Evolutionary conservation across 2,888 invertebrate genomes (phyloP).

Genomic region (Eubasilissa splendida): DNA sequence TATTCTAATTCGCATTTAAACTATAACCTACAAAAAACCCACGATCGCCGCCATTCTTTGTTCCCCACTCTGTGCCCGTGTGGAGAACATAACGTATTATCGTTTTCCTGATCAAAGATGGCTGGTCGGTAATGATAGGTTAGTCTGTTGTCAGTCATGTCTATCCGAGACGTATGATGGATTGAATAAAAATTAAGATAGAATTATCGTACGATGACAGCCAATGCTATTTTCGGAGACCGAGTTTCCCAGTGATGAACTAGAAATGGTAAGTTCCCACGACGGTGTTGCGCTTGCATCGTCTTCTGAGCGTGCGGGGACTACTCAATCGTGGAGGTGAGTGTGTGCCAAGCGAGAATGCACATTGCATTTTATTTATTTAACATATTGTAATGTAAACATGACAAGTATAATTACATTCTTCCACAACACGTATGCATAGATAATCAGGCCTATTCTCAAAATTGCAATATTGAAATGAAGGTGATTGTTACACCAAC

Average conservation of each 20-base stretch:
- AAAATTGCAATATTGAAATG: no score
- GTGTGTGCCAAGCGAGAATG: no score
- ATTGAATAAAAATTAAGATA: conserved; percentile 4
- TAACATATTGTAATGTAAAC: no score
- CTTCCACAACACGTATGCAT: no score
- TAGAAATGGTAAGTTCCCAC: no score
- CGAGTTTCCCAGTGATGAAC: not conserved
- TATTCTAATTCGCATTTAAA: conserved; percentile 50
- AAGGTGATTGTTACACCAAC: no score
- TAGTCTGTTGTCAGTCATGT: not conserved
- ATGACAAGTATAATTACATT: no score
- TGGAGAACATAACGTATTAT: not conserved
- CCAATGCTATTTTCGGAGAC: not conserved
- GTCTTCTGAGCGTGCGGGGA: no score
- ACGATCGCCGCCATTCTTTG: conserved; percentile 17
- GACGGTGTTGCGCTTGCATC: no score
- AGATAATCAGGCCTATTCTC: no score
- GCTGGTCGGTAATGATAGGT: not conserved
- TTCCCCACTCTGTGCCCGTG: not conserved
- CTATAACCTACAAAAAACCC: conserved; percentile 36
- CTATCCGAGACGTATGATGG: not conserved
- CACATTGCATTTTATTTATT: no score
- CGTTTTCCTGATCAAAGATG: not conserved
- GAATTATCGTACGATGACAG: conserved; percentile 8
- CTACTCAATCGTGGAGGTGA: no score